A percentile compares a stretch with the other conserved stretches of the same genome.
Evolutionary conservation across 2,113 vertebrate genomes (phyloP).

Genomic region (Amblyornis subalaris): DNA sequence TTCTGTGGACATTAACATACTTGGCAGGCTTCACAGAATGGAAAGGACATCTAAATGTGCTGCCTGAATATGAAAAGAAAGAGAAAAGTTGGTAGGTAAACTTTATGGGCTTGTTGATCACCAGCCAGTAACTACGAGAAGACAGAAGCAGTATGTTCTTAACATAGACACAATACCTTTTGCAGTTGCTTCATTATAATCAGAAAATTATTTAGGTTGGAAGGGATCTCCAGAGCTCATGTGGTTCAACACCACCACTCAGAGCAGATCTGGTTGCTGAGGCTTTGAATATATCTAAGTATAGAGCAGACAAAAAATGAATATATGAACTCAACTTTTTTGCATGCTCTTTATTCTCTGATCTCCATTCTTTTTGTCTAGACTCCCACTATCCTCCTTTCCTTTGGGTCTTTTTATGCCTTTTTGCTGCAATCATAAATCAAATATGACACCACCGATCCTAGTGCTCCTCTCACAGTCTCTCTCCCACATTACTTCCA

Average conservation of each 20-base stretch:
- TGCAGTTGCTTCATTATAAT: background rate
- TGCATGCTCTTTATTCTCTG: background rate
- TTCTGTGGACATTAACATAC: fast-evolving
- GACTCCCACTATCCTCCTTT: background rate
- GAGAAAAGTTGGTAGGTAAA: background rate
- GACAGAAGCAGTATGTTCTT: background rate
- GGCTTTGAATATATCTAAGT: background rate
- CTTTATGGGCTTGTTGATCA: background rate
- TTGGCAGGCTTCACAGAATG: background rate
- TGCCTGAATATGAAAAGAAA: background rate
- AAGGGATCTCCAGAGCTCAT: background rate
- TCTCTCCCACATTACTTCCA: background rate
- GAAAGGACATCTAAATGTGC: background rate
- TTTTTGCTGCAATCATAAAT: background rate
- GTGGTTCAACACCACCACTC: background rate
- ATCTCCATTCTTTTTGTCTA: background rate
- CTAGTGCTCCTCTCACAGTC: background rate
- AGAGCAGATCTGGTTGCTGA: background rate
- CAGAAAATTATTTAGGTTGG: background rate
- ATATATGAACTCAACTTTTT: background rate
- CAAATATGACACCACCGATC: background rate
- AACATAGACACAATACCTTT: background rate
- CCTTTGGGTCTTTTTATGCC: background rate
- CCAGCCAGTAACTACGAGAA: background rate
- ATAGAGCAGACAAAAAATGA: background rate